phyloP scores from a whole-genome alignment of 2,888 invertebrate species.

The Lepidonotus clava region DNA sequence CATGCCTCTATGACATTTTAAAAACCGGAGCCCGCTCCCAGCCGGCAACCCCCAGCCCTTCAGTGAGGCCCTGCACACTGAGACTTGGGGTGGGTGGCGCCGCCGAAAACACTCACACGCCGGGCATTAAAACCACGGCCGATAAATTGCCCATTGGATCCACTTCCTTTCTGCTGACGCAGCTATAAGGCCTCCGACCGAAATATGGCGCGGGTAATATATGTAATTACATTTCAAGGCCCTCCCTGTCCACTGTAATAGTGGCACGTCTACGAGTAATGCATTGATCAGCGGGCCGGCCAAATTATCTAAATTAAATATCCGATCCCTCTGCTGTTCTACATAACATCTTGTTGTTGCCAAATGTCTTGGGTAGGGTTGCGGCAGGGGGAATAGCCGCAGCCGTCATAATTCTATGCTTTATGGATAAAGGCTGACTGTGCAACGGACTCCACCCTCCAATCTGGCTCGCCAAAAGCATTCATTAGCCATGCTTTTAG shows the following conservation, averaged over 20 bases:
- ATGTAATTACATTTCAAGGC: constrained; percentile 51
- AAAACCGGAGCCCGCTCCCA: constrained; percentile 2
- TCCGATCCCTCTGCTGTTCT: constrained; percentile 17
- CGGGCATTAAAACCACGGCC: constrained; percentile 1
- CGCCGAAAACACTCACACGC: background rate
- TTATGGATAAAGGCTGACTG: constrained; percentile 45
- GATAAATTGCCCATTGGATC: constrained; percentile 46
- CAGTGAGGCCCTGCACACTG: background rate
- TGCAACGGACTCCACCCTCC: constrained; percentile 37
- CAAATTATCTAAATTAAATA: constrained; percentile 51
- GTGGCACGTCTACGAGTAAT: constrained; percentile 24
- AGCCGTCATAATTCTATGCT: constrained; percentile 49
- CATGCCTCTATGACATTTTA: constrained; percentile 38
- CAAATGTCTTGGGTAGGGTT: constrained; percentile 35
- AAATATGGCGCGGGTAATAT: background rate
- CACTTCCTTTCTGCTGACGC: constrained; percentile 13
- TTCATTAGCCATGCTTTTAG: constrained; percentile 47
- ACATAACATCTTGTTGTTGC: constrained; percentile 52
- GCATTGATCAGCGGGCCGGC: constrained; percentile 26
- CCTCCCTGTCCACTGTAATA: constrained; percentile 31
- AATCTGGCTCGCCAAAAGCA: constrained; percentile 47
- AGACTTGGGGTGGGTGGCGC: background rate
- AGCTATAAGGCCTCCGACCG: background rate
- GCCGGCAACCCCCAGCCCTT: background rate
- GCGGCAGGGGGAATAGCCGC: background rate